Evolutionary conservation across 2,113 vertebrate genomes (phyloP), one percentile per base, ranked within the genome.

Genomic region (Menura novaehollandiae): DNA sequence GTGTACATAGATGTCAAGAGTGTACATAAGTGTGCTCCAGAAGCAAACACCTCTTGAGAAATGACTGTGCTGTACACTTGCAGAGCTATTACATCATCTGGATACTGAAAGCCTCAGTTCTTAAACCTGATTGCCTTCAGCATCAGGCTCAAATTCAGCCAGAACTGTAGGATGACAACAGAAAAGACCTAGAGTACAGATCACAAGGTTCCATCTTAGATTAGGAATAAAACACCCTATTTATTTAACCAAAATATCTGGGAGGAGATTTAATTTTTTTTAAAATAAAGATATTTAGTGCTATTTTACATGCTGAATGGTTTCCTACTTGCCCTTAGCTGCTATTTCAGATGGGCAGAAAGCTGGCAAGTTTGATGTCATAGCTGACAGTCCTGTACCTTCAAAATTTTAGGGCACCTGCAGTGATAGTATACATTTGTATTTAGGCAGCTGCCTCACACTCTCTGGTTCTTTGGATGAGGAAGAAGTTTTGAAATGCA

Each of bases 121-220:
- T 41, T 41, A 26, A 27, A 27, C 30, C 41, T 13, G 24, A 8
- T 22, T 26, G 14, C 28, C 41, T 62, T 55, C 49, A 83, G 30
- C 32, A 41, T 3, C 30, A 13, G 41, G n/a, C 41, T 75, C 39
- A 69, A 51, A 71, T 28, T 27, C 60, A 78, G 35, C 13, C 46
- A 83, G 67, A 67, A 17, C 15, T 49, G 24, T 14, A 46, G 33
- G 35, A 30, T 37, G 69, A 35, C 12, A 46, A 59, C 1, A 53
- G 11, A 7, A 39, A 88, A 81, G 17, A 41, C 8, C 8, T 1
- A 2, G 27, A 76, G 13, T 18, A 49, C 0, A 1, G 2, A 55
- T 32, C 21, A 39, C 24, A 78, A 37, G 13, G 22, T 15, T 73
- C 17, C 27, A 0, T 32, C 19, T 63, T 37, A 18, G 35, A 35